phyloP scores from a whole-genome alignment of 2,797 vertebrate genomes.

The Benthosema pterotum region DNA sequence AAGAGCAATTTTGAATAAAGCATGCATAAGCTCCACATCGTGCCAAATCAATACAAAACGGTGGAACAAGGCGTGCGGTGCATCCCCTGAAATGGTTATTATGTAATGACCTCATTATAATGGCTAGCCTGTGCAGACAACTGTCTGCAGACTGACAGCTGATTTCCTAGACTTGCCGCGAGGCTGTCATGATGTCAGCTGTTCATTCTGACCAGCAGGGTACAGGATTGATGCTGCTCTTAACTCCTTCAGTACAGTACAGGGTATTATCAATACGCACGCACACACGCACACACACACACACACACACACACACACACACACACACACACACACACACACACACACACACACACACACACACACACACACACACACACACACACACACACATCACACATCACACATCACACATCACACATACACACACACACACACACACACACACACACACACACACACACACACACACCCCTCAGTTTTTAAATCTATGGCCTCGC shows the following conservation, averaged over 20 bases:
- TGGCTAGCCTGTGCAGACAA: constrained; percentile 25
- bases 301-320: neutral
- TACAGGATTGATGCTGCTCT: neutral
- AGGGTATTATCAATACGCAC: too few relatives aligned
- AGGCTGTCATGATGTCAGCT: constrained; percentile 12
- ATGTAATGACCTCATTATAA: constrained; percentile 51
- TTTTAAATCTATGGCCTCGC: too few relatives aligned
- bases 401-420: too few relatives aligned
- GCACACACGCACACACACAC: neutral
- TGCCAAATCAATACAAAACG: constrained; percentile 52
- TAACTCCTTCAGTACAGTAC: too few relatives aligned
- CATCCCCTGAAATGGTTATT: constrained; percentile 10
- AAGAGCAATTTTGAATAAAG: constrained; percentile 21
- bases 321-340: constrained; percentile 17
- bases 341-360: constrained; percentile 16
- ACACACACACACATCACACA: too few relatives aligned
- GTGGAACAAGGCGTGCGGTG: constrained; percentile 15
- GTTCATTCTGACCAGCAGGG: neutral
- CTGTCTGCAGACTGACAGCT: constrained; percentile 28
- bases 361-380: constrained; percentile 10
- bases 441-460: too few relatives aligned
- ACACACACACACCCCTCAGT: too few relatives aligned
- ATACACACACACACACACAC: too few relatives aligned
- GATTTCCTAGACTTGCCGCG: constrained; percentile 24
- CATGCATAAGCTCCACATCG: constrained; percentile 27